Base-by-base conservation (phyloP, 2,888 invertebrate species). In the Lasioglossum zephyrum region DNA sequence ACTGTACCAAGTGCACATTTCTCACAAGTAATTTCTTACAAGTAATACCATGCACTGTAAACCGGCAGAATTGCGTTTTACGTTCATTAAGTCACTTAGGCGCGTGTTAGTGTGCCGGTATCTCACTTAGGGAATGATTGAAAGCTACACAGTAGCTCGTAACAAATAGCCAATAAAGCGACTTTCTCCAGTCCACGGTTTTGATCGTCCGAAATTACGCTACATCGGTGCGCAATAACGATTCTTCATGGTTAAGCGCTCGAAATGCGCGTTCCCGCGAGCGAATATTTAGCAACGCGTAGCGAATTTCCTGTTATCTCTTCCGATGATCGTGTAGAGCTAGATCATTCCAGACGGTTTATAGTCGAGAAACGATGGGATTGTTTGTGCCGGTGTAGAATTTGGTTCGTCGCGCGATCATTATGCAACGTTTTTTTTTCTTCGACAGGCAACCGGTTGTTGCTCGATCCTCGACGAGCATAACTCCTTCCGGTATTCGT, bases 401-500 rank as follows among this genome's bases (percentile, higher is more conserved):
- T 60, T 60, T 60, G 4, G 22, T 60, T 60, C 60, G 60, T 26
- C 26, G 60, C 26, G 1, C 60, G 60, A 13, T 26, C 4, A n/a
- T 60, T 60, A 11, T 13, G 11, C n/a, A 26, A 26, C 60, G 0
- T 26, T 13, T 13, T n/a, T n/a, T 22, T 57, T 60, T 26, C 82
- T 60, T 26, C 82, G 60, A 69, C 57, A 16, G 78, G 39, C 80
- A 53, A 53, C 53, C 76, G 79, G 75, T 70, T 73, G 82, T 85
- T 88, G 84, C 84, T 81, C 80, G 85, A 80, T 80, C 31, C 75
- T 18, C 85, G 75, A 60, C 80, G 31, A 80, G 75, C 87, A 84
- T 87, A 87, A 87, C 82, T 85, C 81, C 83, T 88, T 87, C 82
- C 87, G 81, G 78, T 8, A 77, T 73, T 70, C 73, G 66, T 73